A percentile compares a stretch with the other conserved stretches of the same genome.
Evolutionary conservation across 2,888 invertebrate species (phyloP).

Genomic region (Anorthoa munda): DNA sequence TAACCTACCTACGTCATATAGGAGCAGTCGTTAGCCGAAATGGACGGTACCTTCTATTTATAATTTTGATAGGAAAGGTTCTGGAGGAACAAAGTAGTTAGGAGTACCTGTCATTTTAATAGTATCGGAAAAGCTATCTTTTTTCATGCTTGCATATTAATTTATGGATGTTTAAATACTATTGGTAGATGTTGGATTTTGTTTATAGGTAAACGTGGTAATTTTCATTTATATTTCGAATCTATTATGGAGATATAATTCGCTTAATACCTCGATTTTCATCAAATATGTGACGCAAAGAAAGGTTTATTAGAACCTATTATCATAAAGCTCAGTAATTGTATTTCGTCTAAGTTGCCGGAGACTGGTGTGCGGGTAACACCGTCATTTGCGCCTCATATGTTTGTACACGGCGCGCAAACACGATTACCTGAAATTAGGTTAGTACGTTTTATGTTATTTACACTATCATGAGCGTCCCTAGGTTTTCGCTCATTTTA

Average conservation of each 20-base stretch:
- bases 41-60: slow-evolving; percentile 58
- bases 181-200: no score
- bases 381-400: slow-evolving; percentile 83
- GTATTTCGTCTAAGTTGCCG: slow-evolving; percentile 67
- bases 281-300: slow-evolving; percentile 23
- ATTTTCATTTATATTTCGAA: background rate
- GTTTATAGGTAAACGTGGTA: no score
- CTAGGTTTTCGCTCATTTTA: slow-evolving; percentile 56
- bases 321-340: slow-evolving; percentile 65
- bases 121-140: background rate
- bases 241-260: background rate
- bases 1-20: slow-evolving; percentile 75
- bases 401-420: slow-evolving; percentile 85
- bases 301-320: slow-evolving; percentile 48
- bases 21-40: slow-evolving; percentile 68
- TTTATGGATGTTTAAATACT: background rate
- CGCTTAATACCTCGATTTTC: background rate
- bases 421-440: slow-evolving; percentile 89
- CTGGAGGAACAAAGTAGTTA: slow-evolving; percentile 37
- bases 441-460: slow-evolving; percentile 87
- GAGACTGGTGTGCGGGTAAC: slow-evolving; percentile 71
- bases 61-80: slow-evolving; percentile 42
- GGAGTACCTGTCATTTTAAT: slow-evolving; percentile 1
- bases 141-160: background rate
- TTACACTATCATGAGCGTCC: slow-evolving; percentile 71